Percentiles rank a stretch among this genome's conserved stretches.
Conservation (phyloP, 1,140 invertebrate species). For the Papilio machaon region DNA sequence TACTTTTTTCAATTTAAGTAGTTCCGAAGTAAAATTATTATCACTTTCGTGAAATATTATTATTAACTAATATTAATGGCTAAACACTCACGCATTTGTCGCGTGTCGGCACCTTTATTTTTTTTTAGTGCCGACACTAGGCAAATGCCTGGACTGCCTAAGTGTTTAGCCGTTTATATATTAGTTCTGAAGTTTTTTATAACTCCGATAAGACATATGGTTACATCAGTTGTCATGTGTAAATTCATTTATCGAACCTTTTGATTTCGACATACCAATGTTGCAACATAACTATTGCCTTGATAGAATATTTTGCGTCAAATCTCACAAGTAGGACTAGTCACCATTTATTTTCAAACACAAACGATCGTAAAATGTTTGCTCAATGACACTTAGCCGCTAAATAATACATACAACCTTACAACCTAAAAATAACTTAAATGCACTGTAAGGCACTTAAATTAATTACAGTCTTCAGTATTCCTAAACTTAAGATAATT, state of each 20-base stretch:
- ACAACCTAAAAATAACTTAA: background rate
- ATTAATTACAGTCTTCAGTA: background rate
- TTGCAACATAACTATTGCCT: constrained; percentile 2
- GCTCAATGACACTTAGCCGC: background rate
- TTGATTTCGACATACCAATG: background rate
- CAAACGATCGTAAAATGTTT: constrained; percentile 31
- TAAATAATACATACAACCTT: constrained; percentile 7
- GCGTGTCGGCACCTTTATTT: too few species aligned
- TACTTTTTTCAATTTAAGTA: background rate
- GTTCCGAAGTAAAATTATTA: background rate
- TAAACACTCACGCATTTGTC: too few species aligned
- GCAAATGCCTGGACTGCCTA: too few species aligned
- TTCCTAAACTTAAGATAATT: background rate
- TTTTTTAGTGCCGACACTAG: too few species aligned
- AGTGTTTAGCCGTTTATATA: too few species aligned
- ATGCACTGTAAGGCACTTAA: background rate
- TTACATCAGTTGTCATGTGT: background rate
- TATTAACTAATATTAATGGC: too few species aligned
- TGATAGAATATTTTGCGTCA: constrained; percentile 21
- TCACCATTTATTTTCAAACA: constrained; percentile 26
- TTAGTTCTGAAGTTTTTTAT: background rate
- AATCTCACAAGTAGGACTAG: constrained; percentile 9
- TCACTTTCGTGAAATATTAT: too few species aligned
- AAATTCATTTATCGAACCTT: background rate
- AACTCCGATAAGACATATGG: background rate